These are phyloP conservation scores for Drosophila fuyamai DNA, from an alignment of 1,140 invertebrate genomes.

Conservation along the genomic window DNA sequence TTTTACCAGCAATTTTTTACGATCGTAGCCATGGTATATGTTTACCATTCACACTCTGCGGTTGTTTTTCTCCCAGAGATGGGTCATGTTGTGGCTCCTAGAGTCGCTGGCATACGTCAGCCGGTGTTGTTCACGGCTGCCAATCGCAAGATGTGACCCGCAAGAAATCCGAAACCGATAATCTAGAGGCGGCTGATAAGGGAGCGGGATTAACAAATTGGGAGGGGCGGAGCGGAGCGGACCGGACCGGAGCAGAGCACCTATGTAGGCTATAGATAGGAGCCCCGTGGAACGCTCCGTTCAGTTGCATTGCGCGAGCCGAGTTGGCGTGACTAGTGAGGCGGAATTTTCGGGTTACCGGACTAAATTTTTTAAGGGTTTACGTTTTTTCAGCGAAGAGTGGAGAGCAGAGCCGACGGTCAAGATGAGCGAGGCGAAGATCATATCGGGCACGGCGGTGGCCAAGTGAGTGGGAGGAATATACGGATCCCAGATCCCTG, in stretches of 20 bases:
- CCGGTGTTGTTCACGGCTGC: conserved; percentile 33
- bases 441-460: conserved; percentile 88
- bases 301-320: conserved; percentile 72
- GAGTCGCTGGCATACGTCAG: conserved; percentile 32
- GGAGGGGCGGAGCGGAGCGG: conserved; percentile 16
- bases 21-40: neutral
- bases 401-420: conserved; percentile 20
- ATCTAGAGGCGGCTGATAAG: conserved; percentile 61
- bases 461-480: conserved; percentile 84
- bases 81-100: conserved; percentile 23
- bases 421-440: conserved; percentile 85
- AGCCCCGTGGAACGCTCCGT: conserved; percentile 3
- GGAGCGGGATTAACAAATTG: conserved; percentile 33
- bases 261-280: conserved; percentile 65
- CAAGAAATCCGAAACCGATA: conserved; percentile 66
- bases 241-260: conserved; percentile 2
- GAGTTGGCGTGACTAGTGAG: conserved; percentile 50
- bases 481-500: neutral
- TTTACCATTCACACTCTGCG: conserved; percentile 10
- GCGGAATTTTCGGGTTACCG: conserved; percentile 8
- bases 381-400: conserved; percentile 41
- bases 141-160: conserved; percentile 61
- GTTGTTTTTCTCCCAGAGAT: conserved; percentile 31
- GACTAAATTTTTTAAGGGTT: conserved; percentile 36
- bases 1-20: conserved; percentile 13